These are phyloP conservation scores for Herpetotheres cachinnans DNA, from an alignment of 2,113 vertebrate genomes.

Conservation along the genomic window DNA sequence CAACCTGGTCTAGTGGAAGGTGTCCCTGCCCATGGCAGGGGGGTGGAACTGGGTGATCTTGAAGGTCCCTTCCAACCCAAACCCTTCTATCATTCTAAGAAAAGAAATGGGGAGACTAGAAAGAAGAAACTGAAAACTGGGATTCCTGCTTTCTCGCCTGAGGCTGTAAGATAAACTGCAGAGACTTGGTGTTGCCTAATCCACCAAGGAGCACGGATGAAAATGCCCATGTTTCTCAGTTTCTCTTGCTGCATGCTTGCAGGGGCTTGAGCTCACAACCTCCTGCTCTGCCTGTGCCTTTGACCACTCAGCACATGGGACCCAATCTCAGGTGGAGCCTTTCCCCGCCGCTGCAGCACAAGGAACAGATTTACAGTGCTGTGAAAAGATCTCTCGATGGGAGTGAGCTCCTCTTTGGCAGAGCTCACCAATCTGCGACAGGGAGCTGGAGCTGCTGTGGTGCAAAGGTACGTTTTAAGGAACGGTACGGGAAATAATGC, in stretches of 20 bases:
- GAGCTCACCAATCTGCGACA: background rate
- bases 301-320: background rate
- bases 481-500: background rate
- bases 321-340: background rate
- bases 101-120: background rate
- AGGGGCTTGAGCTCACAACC: background rate
- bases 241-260: fast-evolving
- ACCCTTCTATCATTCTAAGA: no score
- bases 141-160: background rate
- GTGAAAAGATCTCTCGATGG: fast-evolving
- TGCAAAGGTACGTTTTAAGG: background rate
- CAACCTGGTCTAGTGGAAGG: no score
- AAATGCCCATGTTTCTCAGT: background rate
- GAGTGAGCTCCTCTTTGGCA: fast-evolving
- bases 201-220: fast-evolving
- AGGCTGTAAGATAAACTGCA: background rate
- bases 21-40: no score
- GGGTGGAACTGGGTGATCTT: no score
- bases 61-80: no score
- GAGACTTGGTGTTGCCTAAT: background rate
- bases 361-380: background rate
- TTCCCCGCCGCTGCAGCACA: background rate
- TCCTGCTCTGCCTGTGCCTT: background rate
- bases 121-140: background rate
- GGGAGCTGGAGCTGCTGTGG: background rate